Conservation (phyloP, 2,888 invertebrate species). For the Agrochola lota region DNA sequence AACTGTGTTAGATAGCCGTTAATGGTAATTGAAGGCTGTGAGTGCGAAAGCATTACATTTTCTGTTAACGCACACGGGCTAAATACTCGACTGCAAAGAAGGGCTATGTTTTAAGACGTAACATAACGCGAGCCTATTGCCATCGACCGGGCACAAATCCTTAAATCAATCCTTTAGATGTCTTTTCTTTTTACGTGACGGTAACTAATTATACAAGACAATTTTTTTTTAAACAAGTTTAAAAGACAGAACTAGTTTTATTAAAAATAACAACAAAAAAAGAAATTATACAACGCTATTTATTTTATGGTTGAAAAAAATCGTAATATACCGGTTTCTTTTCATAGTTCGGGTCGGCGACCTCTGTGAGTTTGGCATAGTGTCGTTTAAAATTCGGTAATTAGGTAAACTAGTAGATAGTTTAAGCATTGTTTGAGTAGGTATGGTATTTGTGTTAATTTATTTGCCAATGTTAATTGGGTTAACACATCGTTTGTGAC, state of each 20-base stretch:
- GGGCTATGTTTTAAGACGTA: not conserved
- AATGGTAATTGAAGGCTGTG: not conserved
- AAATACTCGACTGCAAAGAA: not conserved
- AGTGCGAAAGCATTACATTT: not conserved
- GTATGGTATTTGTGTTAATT: conserved; percentile 29
- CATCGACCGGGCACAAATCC: too few species aligned
- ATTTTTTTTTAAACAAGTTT: too few species aligned
- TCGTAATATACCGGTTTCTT: conserved; percentile 55
- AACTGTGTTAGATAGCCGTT: conserved; percentile 4
- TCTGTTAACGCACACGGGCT: not conserved
- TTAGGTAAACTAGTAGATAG: conserved; percentile 49
- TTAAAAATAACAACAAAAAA: conserved; percentile 23
- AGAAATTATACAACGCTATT: conserved; percentile 20
- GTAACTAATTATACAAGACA: not conserved
- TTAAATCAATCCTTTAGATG: too few species aligned
- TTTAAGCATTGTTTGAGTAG: conserved; percentile 7
- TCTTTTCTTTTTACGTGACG: not conserved
- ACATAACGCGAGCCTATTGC: too few species aligned
- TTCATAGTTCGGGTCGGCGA: conserved; percentile 32
- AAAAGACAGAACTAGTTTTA: conserved; percentile 37
- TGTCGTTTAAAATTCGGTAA: conserved; percentile 46
- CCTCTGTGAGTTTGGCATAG: conserved; percentile 34
- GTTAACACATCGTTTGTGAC: conserved; percentile 8
- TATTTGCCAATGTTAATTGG: conserved; percentile 27
- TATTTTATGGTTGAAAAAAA: conserved; percentile 46